These are phyloP conservation scores for Bombus superbus DNA, from an alignment of 1,140 invertebrate species.

Conservation along the genomic window DNA sequence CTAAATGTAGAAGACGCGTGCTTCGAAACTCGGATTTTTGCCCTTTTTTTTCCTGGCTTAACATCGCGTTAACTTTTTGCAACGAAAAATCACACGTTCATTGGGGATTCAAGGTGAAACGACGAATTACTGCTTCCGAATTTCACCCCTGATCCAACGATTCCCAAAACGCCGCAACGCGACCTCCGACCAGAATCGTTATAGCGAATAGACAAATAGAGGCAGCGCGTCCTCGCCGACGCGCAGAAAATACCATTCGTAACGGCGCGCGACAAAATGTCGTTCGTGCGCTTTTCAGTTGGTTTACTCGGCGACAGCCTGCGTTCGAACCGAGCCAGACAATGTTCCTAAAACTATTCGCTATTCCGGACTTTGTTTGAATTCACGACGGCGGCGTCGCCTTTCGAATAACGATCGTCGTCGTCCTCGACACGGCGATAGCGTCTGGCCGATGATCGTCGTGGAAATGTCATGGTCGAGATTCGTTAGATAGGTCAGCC, in stretches of 20 bases:
- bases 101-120: neutral
- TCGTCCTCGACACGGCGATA: neutral
- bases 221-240: neutral
- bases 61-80: neutral
- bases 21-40: neutral
- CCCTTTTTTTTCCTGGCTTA: neutral
- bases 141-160: neutral
- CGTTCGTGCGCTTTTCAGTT: neutral
- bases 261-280: constrained; percentile 1
- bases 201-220: neutral
- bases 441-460: neutral
- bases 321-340: neutral
- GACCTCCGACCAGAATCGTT: neutral
- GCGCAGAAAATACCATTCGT: neutral
- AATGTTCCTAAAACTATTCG: neutral
- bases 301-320: neutral
- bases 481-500: neutral
- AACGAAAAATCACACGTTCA: neutral
- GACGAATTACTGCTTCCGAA: neutral
- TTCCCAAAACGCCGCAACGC: neutral
- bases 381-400: neutral
- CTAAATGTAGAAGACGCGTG: neutral
- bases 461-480: neutral
- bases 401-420: too few relatives aligned
- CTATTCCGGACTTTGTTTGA: neutral